Evolutionary conservation across 30 jellyfish, hydroid and myxozoan genomes (phyloP).

Genomic region (Hydractinia echinata): DNA sequence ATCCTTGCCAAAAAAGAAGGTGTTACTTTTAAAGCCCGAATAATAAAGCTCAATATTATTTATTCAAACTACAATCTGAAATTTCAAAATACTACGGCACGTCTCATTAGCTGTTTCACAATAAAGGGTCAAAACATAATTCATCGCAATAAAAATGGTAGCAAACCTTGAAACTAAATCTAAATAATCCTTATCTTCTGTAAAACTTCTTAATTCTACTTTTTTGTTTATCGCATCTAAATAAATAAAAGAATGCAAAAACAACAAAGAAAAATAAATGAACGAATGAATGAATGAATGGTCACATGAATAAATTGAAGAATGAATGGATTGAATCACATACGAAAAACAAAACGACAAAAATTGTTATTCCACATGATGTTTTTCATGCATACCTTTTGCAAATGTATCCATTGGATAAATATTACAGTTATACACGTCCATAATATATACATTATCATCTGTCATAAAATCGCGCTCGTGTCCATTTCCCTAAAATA

Average conservation of each 20-base stretch:
- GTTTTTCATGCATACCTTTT: constrained; percentile 40
- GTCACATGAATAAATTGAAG: background rate
- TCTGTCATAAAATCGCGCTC: constrained; percentile 71
- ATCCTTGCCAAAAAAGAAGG: background rate
- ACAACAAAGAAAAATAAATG: background rate
- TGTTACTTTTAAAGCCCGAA: background rate
- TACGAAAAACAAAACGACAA: background rate
- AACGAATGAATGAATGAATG: background rate
- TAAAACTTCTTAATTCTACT: constrained; percentile 42
- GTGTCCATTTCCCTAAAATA: constrained; percentile 89
- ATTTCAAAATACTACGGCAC: no score
- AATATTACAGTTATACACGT: constrained; percentile 65
- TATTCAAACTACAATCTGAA: no score
- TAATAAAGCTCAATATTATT: background rate
- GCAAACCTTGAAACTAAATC: constrained; percentile 43
- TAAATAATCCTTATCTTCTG: constrained; percentile 49
- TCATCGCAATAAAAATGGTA: no score
- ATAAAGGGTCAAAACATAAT: no score
- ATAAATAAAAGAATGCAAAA: background rate
- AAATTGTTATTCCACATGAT: background rate
- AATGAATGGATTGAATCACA: background rate
- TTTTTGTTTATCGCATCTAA: constrained; percentile 26
- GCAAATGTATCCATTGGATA: constrained; percentile 84
- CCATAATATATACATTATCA: constrained; percentile 68
- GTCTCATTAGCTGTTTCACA: no score